Conservation (phyloP, 2,888 invertebrate genomes). For the Sinhomidia bicolor region DNA sequence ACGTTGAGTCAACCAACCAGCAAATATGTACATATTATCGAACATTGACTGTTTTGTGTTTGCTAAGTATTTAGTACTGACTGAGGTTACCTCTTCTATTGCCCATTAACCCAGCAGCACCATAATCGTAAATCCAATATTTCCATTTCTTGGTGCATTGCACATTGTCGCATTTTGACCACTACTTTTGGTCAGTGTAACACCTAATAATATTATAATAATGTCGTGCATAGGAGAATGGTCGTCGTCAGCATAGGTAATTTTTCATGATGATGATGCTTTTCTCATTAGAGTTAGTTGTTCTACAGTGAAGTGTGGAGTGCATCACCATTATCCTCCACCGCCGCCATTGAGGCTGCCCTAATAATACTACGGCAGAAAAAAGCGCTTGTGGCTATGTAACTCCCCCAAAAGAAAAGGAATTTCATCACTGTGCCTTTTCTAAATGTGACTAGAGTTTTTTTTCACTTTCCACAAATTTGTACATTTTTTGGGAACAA, state of each 20-base stretch:
- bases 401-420: not conserved
- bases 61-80: not conserved
- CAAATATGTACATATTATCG: not conserved
- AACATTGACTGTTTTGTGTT: not conserved
- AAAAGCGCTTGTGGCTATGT: not conserved
- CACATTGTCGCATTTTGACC: not conserved
- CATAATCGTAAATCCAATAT: constrained; percentile 11
- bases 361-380: not conserved
- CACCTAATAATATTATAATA: not conserved
- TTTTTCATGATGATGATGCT: not conserved
- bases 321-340: not conserved
- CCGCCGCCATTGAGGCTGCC: not conserved
- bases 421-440: not conserved
- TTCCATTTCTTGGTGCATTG: not conserved
- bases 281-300: not conserved
- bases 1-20: not conserved
- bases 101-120: too few relatives aligned
- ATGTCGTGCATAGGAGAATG: not conserved
- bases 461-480: not conserved
- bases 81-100: too few relatives aligned
- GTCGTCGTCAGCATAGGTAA: not conserved
- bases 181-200: not conserved
- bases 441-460: not conserved
- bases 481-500: not conserved
- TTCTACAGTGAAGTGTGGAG: not conserved